phyloP scores from a whole-genome alignment of 1,140 invertebrate genomes.

The Euborellia annulipes region DNA sequence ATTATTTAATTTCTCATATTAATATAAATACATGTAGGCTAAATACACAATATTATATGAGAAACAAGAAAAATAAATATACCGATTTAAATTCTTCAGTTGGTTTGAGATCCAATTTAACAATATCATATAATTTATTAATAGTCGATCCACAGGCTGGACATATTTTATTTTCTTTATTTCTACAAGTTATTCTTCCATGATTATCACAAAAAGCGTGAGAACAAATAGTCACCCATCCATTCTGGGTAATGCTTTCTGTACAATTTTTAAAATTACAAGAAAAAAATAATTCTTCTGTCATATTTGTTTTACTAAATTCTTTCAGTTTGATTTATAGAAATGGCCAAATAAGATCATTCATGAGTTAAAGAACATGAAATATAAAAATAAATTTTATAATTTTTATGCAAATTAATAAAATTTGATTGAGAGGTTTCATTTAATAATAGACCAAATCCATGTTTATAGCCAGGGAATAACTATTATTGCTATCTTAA shows the following conservation, averaged over 20 bases:
- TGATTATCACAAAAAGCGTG: constrained; percentile 13
- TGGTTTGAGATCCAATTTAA: constrained; percentile 11
- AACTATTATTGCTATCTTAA: too few relatives aligned
- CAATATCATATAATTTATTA: constrained; percentile 7
- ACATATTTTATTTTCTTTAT: constrained; percentile 1
- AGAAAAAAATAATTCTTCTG: constrained; percentile 5
- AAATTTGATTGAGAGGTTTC: too few relatives aligned
- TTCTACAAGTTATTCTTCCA: constrained; percentile 4
- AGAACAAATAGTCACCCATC: constrained; percentile 11
- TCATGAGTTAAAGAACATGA: too few relatives aligned
- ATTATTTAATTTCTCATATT: too few relatives aligned
- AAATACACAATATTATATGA: background rate
- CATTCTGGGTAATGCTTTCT: constrained; percentile 4
- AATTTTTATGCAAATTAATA: too few relatives aligned
- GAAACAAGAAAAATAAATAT: constrained; percentile 3
- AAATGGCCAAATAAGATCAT: too few relatives aligned
- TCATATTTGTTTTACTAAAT: background rate
- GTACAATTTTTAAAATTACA: constrained; percentile 12
- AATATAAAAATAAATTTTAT: too few relatives aligned
- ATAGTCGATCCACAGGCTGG: constrained; percentile 10
- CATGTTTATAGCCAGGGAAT: too few relatives aligned
- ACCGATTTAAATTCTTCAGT: constrained; percentile 13
- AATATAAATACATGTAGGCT: too few relatives aligned
- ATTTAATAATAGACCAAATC: too few relatives aligned
- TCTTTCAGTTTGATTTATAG: too few relatives aligned